These are phyloP conservation scores for Ellobius talpinus DNA, from an alignment of 2,113 vertebrate genomes.

Conservation along the genomic window DNA sequence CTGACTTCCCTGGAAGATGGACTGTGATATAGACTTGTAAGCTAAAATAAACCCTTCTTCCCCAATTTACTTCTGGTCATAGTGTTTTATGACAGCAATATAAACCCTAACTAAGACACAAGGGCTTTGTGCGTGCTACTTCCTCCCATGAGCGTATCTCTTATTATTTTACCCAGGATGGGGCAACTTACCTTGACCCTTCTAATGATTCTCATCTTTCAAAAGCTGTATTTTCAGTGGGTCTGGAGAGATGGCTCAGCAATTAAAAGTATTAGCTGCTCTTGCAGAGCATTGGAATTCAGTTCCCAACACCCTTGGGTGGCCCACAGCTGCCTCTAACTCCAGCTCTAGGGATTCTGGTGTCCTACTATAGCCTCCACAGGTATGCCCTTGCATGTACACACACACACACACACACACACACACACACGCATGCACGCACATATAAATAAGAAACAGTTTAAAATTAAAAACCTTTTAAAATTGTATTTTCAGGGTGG, in stretches of 20 bases:
- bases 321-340: not conserved
- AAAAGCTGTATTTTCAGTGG: not conserved
- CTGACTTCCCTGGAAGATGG: not conserved
- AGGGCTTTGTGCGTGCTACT: not conserved
- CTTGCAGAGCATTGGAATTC: not conserved
- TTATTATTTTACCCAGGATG: not conserved
- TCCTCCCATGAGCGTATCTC: not conserved
- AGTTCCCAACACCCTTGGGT: not conserved
- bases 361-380: not conserved
- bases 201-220: not conserved
- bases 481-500: not conserved
- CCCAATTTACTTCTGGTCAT: not conserved
- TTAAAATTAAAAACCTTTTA: not conserved
- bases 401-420: not conserved
- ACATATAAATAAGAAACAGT: not conserved
- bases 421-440: not conserved
- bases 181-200: not conserved
- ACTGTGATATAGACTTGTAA: not conserved
- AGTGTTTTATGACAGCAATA: not conserved
- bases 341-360: not conserved
- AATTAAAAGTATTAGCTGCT: not conserved
- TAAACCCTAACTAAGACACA: not conserved
- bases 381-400: not conserved
- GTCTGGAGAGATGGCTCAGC: not conserved
- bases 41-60: not conserved